Evolutionary conservation across 2,888 invertebrate species (phyloP).

Genomic region (Drosophila atripex): DNA sequence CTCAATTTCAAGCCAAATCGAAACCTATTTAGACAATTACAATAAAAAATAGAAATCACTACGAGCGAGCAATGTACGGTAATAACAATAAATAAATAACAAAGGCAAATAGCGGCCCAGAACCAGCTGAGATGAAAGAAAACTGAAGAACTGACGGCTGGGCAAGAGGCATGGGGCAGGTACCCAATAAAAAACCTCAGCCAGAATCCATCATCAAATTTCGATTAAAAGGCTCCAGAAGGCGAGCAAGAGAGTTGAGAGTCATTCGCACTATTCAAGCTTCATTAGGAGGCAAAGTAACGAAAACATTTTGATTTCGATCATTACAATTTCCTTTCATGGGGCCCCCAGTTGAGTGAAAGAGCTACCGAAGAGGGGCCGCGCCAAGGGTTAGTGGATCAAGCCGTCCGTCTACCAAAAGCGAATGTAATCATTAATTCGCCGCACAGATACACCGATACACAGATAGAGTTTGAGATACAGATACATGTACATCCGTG

Average conservation of each 20-base stretch:
- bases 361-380: slow-evolving; percentile 66
- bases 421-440: slow-evolving; percentile 74
- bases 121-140: slow-evolving; percentile 16
- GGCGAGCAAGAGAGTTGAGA: slow-evolving; percentile 52
- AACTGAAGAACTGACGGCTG: slow-evolving; percentile 6
- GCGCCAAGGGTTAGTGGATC: slow-evolving; percentile 77
- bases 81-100: slow-evolving; percentile 79
- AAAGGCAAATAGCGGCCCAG: slow-evolving; percentile 70
- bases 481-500: slow-evolving; percentile 57
- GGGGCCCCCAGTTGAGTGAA: slow-evolving; percentile 52
- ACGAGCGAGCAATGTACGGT: slow-evolving; percentile 62
- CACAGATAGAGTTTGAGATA: slow-evolving; percentile 31
- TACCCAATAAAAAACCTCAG: slow-evolving; percentile 1
- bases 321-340: slow-evolving; percentile 79
- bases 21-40: slow-evolving; percentile 67
- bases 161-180: slow-evolving; percentile 19
- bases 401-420: slow-evolving; percentile 52
- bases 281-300: slow-evolving; percentile 79
- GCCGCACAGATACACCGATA: slow-evolving; percentile 41
- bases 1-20: slow-evolving; percentile 69
- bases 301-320: slow-evolving; percentile 78
- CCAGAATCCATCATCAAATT: slow-evolving; percentile 78
- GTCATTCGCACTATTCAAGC: slow-evolving; percentile 80
- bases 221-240: slow-evolving; percentile 76
- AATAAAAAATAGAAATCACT: slow-evolving; percentile 35